phyloP scores from a whole-genome alignment of 2,888 invertebrate species.

The Eretmocerus hayati region DNA sequence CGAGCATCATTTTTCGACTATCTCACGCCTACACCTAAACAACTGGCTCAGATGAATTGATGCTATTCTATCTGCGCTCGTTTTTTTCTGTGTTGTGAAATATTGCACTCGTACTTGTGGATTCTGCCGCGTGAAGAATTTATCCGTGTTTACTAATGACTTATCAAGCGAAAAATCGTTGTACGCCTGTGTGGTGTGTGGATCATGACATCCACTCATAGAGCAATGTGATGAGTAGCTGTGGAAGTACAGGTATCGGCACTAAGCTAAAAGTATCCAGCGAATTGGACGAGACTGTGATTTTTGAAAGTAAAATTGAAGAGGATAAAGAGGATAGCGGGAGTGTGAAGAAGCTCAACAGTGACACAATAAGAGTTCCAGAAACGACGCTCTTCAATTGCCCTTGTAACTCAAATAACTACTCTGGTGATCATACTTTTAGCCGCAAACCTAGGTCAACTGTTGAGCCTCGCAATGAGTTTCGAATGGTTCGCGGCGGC shows the following conservation, averaged over 20 bases:
- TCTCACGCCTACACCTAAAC: too few species aligned
- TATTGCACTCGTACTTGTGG: too few species aligned
- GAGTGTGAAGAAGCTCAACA: slow-evolving; percentile 27
- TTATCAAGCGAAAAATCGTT: too few species aligned
- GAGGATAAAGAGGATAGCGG: slow-evolving; percentile 35
- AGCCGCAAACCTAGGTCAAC: too few species aligned
- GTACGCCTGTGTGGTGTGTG: slow-evolving; percentile 23
- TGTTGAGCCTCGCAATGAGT: slow-evolving; percentile 45
- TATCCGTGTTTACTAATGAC: too few species aligned
- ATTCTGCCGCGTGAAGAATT: too few species aligned
- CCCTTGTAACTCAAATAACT: too few species aligned
- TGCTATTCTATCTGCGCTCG: too few species aligned
- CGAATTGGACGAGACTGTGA: slow-evolving; percentile 34
- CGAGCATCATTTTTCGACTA: too few species aligned
- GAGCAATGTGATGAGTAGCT: slow-evolving; percentile 47
- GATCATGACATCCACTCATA: slow-evolving; percentile 45
- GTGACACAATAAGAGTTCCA: slow-evolving; percentile 13
- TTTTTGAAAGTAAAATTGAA: slow-evolving; percentile 26
- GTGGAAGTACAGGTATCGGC: slow-evolving; percentile 41
- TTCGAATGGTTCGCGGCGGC: slow-evolving; percentile 50
- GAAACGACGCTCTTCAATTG: slow-evolving; percentile 38
- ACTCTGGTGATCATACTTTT: slow-evolving; percentile 34
- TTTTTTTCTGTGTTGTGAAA: too few species aligned
- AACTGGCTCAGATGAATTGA: too few species aligned
- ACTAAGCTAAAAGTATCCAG: slow-evolving; percentile 42